These are phyloP conservation scores for Champsocephalus esox DNA, from an alignment of 2,797 vertebrate species.

Conservation along the genomic window DNA sequence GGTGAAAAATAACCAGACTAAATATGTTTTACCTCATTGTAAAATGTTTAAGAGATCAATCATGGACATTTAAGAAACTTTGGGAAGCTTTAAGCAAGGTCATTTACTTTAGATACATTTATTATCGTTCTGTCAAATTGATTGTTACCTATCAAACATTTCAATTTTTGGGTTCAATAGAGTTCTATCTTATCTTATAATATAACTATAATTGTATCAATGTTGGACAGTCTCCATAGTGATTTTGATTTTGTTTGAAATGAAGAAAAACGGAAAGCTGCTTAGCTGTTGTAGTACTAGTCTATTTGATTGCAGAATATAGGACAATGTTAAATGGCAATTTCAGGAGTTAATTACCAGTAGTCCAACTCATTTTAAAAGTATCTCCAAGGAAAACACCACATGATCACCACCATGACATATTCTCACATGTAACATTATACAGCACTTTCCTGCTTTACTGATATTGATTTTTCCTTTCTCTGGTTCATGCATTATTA, in stretches of 20 bases:
- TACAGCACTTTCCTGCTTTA: slow-evolving; percentile 57
- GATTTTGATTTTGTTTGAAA: background rate
- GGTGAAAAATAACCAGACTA: no score
- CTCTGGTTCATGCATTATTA: slow-evolving; percentile 76
- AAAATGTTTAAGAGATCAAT: slow-evolving; percentile 15
- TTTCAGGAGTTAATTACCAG: background rate
- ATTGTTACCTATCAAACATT: slow-evolving; percentile 5
- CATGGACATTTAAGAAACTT: slow-evolving; percentile 32
- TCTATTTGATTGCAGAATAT: background rate
- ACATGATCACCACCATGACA: slow-evolving; percentile 80
- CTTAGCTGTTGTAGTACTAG: background rate
- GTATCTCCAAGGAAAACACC: slow-evolving; percentile 67
- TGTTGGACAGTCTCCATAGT: background rate
- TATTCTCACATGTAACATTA: slow-evolving; percentile 78
- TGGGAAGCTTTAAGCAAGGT: background rate
- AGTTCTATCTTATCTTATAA: background rate
- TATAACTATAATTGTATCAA: background rate
- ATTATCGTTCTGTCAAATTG: slow-evolving; percentile 21
- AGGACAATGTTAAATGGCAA: background rate
- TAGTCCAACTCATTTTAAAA: slow-evolving; percentile 1
- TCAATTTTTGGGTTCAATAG: no score
- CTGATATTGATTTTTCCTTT: slow-evolving; percentile 69
- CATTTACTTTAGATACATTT: slow-evolving; percentile 12
- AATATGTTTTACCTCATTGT: no score
- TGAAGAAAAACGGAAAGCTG: background rate